Evolutionary conservation across 2,113 vertebrate genomes (phyloP).

Genomic region (Petromus typicus): DNA sequence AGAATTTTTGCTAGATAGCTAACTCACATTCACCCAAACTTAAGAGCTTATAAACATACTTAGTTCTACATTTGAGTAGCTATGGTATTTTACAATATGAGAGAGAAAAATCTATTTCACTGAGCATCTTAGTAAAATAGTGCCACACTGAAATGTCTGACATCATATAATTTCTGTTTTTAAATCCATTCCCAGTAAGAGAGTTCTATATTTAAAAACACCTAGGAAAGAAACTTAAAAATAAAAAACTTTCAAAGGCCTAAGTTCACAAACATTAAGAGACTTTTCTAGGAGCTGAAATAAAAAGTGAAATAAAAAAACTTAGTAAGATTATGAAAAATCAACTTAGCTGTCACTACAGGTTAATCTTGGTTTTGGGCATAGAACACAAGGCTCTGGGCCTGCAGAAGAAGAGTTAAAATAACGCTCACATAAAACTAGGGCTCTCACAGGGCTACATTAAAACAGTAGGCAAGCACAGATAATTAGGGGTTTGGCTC

Average conservation of each 20-base stretch:
- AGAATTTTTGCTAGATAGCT: neutral
- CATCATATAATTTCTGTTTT: neutral
- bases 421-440: neutral
- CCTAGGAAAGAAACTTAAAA: neutral
- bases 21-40: neutral
- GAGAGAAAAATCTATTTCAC: conserved; percentile 33
- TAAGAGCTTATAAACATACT: neutral
- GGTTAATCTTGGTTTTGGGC: neutral
- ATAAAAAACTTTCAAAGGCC: neutral
- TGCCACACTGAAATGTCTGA: neutral
- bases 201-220: neutral
- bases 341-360: neutral
- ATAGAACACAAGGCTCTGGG: neutral
- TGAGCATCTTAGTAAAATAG: neutral
- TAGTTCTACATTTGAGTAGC: neutral
- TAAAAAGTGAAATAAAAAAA: neutral
- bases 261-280: conserved; percentile 7
- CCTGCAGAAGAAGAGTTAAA: neutral
- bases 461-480: neutral
- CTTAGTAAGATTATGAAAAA: neutral
- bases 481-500: neutral
- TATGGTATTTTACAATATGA: neutral
- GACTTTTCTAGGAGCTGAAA: neutral
- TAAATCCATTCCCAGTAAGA: neutral
- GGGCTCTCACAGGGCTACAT: neutral